Conservation (phyloP, 2,797 vertebrate genomes). For the Tinamus major region DNA sequence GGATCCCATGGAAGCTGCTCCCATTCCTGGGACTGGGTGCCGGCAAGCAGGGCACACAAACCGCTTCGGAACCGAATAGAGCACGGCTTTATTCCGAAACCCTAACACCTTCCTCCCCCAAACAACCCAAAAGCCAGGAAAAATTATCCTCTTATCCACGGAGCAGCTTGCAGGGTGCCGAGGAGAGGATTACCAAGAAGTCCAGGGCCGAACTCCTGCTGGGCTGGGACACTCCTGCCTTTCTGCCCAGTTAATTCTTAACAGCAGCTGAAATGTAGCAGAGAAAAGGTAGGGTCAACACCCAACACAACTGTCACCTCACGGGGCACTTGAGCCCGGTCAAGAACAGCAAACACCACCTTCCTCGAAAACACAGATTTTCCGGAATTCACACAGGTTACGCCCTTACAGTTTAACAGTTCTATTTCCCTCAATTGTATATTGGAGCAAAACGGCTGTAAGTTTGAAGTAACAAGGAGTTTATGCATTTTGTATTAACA, state of each 20-base stretch:
- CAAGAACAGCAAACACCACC: slow-evolving; percentile 17
- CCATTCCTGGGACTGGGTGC: fast-evolving
- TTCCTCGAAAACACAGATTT: slow-evolving; percentile 31
- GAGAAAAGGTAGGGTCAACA: not conserved
- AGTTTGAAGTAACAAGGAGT: not conserved
- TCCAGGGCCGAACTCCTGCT: not conserved
- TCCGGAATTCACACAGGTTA: not conserved
- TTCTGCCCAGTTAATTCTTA: slow-evolving; percentile 13
- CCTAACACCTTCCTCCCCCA: not conserved
- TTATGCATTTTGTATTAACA: not conserved
- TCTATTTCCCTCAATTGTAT: slow-evolving; percentile 14
- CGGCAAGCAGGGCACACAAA: not conserved
- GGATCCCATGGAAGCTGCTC: not conserved
- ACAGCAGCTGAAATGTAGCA: not conserved
- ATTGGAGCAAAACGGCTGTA: not conserved
- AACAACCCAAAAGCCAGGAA: not conserved
- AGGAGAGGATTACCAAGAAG: not conserved
- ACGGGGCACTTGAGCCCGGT: not conserved
- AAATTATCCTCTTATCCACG: not conserved
- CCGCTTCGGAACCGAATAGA: not conserved
- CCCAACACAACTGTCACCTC: not conserved
- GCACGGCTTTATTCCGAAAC: not conserved
- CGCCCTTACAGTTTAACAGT: not conserved
- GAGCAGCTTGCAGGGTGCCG: not conserved
- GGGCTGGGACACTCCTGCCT: not conserved